phyloP scores from a whole-genome alignment of 2,113 vertebrate genomes.

The Lampris megalopsis region DNA sequence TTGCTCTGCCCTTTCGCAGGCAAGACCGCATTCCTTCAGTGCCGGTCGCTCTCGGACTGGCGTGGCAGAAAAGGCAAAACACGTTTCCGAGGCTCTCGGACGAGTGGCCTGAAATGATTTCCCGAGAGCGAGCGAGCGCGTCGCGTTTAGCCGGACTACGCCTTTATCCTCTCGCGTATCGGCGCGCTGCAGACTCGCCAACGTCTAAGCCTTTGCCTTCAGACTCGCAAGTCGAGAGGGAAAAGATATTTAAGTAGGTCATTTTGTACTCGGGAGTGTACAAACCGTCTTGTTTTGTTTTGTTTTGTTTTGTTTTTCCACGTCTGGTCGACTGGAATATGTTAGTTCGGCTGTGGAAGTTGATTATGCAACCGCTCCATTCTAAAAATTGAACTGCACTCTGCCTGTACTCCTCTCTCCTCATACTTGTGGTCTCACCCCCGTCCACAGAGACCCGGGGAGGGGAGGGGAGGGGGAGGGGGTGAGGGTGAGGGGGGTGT shows the following conservation, averaged over 20 bases:
- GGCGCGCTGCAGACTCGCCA: no score
- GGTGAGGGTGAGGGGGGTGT: background rate
- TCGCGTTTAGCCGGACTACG: background rate
- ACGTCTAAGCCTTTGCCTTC: no score
- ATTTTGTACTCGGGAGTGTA: conserved; percentile 8
- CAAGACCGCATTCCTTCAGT: conserved; percentile 72
- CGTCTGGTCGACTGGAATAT: conserved; percentile 36
- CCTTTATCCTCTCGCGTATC: background rate
- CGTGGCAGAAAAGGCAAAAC: conserved; percentile 12
- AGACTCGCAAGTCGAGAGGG: background rate
- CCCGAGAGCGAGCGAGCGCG: conserved; percentile 3
- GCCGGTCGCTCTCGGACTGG: conserved; percentile 30
- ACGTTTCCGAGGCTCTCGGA: conserved; percentile 23
- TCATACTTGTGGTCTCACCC: conserved; percentile 70
- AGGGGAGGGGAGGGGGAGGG: conserved; percentile 39
- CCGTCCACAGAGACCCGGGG: conserved; percentile 52
- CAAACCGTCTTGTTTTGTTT: background rate
- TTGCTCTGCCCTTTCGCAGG: conserved; percentile 48
- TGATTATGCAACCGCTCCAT: conserved; percentile 71
- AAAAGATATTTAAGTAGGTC: conserved; percentile 24
- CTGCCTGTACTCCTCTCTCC: conserved; percentile 65
- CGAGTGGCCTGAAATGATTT: conserved; percentile 29
- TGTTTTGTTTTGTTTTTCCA: background rate
- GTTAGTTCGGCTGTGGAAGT: conserved; percentile 42
- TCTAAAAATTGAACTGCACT: conserved; percentile 68